These are phyloP conservation scores for Scomber japonicus DNA, from an alignment of 2,113 vertebrate species.

Conservation along the genomic window DNA sequence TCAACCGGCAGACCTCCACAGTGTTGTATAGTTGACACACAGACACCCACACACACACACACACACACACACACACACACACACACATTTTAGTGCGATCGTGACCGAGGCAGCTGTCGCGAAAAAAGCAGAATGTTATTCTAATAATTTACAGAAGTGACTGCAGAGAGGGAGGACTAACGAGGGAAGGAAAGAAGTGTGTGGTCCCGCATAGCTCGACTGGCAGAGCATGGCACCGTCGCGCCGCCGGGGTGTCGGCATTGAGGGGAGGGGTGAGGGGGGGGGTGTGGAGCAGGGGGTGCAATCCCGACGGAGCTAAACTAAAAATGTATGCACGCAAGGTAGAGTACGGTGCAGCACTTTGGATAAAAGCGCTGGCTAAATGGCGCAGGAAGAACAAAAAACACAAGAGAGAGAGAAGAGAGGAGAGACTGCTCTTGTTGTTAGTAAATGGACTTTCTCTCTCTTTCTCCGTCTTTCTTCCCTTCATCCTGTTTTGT, in stretches of 20 bases:
- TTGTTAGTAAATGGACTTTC: constrained; percentile 56
- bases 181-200: constrained; percentile 54
- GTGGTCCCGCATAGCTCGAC: constrained; percentile 60
- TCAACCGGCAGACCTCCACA: background rate
- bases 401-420: constrained; percentile 30
- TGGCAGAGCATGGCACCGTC: constrained; percentile 54
- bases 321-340: constrained; percentile 44
- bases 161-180: constrained; percentile 38
- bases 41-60: background rate
- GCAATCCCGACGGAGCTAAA: constrained; percentile 27
- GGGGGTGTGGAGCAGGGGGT: background rate
- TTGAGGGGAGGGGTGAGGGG: background rate
- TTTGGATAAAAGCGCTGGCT: constrained; percentile 41
- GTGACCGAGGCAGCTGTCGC: constrained; percentile 38
- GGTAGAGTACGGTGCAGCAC: constrained; percentile 44
- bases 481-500: constrained; percentile 61
- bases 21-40: constrained; percentile 4
- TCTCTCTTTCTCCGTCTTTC: constrained; percentile 16
- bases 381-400: constrained; percentile 51
- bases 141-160: constrained; percentile 47
- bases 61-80: constrained; percentile 7
- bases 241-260: constrained; percentile 16
- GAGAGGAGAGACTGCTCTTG: constrained; percentile 46
- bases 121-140: constrained; percentile 18
- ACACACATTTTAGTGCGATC: constrained; percentile 6